Conservation (phyloP, 2,888 invertebrate species). For the Athalia circularis region DNA sequence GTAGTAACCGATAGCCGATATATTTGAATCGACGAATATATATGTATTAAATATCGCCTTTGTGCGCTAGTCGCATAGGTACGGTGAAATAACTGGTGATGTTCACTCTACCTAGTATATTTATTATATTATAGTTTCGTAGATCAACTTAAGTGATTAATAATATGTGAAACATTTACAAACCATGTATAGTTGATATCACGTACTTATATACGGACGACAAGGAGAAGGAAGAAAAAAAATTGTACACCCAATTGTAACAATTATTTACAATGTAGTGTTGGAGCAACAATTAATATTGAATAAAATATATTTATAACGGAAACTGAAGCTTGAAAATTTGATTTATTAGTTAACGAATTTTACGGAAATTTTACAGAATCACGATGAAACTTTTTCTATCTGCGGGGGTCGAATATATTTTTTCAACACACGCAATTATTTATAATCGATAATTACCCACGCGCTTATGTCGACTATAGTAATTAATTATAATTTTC, state of each 20-base stretch:
- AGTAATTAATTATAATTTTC: background rate
- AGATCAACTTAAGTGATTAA: conserved; percentile 25
- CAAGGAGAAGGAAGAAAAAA: background rate
- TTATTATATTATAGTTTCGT: conserved; percentile 26
- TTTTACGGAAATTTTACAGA: background rate
- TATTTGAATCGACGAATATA: conserved; percentile 41
- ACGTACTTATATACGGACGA: conserved; percentile 35
- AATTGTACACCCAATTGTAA: conserved; percentile 38
- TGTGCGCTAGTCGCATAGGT: conserved; percentile 44
- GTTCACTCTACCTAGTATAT: conserved; percentile 32
- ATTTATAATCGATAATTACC: no score
- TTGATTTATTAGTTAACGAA: background rate
- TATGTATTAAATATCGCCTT: conserved; percentile 48
- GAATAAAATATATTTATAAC: conserved; percentile 68
- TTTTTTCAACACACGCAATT: no score
- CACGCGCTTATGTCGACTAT: background rate
- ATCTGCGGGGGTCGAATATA: no score
- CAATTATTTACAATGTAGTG: conserved; percentile 33
- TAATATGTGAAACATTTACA: conserved; percentile 21
- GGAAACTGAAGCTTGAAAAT: conserved; percentile 33
- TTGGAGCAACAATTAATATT: conserved; percentile 55
- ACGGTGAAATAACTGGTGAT: conserved; percentile 34
- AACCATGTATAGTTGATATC: conserved; percentile 23
- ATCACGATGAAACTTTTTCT: background rate
- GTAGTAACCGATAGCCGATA: background rate